phyloP scores from a whole-genome alignment of 2,888 invertebrate species.

The Sussaba pulchella region DNA sequence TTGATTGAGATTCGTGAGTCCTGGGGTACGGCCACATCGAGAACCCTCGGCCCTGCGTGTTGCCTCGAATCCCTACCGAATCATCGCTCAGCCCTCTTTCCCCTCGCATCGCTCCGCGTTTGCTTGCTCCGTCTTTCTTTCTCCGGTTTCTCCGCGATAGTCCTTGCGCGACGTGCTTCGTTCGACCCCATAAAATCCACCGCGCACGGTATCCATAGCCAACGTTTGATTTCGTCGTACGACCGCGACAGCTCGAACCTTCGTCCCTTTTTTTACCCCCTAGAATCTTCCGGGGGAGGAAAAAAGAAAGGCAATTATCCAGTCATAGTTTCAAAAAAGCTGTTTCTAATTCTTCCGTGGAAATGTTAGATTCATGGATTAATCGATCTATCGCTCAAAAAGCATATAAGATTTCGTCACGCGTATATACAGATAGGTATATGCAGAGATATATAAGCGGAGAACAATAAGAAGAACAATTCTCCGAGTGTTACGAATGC shows the following conservation, averaged over 20 bases:
- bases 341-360: conserved; percentile 38
- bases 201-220: neutral
- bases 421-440: too few species aligned
- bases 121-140: conserved; percentile 31
- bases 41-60: conserved; percentile 49
- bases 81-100: conserved; percentile 54
- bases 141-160: conserved; percentile 26
- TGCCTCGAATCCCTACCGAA: conserved; percentile 50
- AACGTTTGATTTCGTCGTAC: conserved; percentile 9
- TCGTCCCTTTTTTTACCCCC: conserved; percentile 18
- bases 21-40: conserved; percentile 67
- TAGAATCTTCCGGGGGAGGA: neutral
- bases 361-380: conserved; percentile 54
- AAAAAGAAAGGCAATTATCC: conserved; percentile 62
- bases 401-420: conserved; percentile 38
- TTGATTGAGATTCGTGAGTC: conserved; percentile 77
- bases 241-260: neutral
- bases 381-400: conserved; percentile 55
- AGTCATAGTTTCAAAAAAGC: conserved; percentile 61
- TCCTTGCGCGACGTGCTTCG: conserved; percentile 20
- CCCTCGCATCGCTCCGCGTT: neutral
- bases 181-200: neutral
- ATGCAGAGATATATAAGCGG: too few species aligned
- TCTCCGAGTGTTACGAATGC: conserved; percentile 15
- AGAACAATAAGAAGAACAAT: conserved; percentile 14